Evolutionary conservation across 2,888 invertebrate species (phyloP), one percentile per base, ranked within the genome.

Genomic region (Troides helena): DNA sequence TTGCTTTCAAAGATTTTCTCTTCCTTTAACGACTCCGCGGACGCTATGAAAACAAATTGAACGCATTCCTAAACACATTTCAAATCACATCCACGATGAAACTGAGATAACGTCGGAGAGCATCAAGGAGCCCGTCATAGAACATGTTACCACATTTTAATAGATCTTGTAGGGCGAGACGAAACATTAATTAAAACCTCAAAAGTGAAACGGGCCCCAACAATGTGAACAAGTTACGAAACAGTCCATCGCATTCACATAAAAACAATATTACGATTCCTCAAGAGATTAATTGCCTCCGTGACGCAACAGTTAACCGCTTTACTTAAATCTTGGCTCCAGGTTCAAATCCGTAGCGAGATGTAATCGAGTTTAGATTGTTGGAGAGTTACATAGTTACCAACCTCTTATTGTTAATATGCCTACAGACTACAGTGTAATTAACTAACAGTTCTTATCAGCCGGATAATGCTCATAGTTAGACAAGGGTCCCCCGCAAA

Each of bases 171-270:
- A 78, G 84, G 80, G 84, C 87, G 87, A 75, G 75, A 78, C 89
- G 79, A 88, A 90, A 88, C 78, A 79, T 81, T 88, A 89, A 90
- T 90, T 86, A 87, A 85, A 85, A 85, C 78, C 80, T 83, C 79
- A 78, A 77, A 81, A 78, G 77, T 79, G 80, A 75, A 79, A 82
- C 80, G 75, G 81, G 76, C 75, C 79, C 78, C 81, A 78, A 80
- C 78, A 30, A 46, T 39, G n/a, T 8, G 46, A 66, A 62, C 60
- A 61, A 56, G 69, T 61, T 30, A 46, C 61, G 1, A 17, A 25
- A 60, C 2, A 1, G 25, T 17, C 36, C 60, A 50, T 18, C 25
- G 56, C 21, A 39, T 43, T 39, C 1, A 63, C 17, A 53, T 81
- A 82, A 57, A 50, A 57, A 57, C 57, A 57, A 57, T 57, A 21